Base-by-base conservation (phyloP, 2,113 vertebrate species). In the Uropsilus gracilis region DNA sequence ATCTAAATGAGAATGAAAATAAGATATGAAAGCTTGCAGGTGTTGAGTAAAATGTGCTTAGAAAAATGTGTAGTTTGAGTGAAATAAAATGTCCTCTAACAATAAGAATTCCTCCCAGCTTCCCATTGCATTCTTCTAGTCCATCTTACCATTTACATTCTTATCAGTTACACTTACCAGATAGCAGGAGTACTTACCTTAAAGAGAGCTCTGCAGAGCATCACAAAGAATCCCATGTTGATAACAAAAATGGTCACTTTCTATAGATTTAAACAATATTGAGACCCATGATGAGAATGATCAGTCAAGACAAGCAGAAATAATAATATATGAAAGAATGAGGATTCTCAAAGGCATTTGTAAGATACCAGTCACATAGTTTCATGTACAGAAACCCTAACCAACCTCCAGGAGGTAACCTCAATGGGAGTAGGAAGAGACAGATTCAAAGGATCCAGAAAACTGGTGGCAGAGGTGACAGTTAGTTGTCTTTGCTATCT, bases 221-320 rank as follows among this genome's bases (percentile, higher is more conserved):
- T 5, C 5, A 22, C 20, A 55, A 20, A 1, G 20, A 22, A 76
- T 94, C 99, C 99, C 82, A 99, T 97, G 44, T 98, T 95, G 86
- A 95, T 98, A 53, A 99, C 99, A 71, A 98, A 64, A 77, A 99
- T 53, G 59, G 99, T 90, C 26, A 98, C 98, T 92, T 99, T 97
- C 99, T 99, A 99, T 30, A 99, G 99, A 91, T 99, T 94, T 6
- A 28, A 32, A 3, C 20, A 10, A 26, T 24, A 39, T 13, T 13
- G 16, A 39, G 99, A 98, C 28, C 98, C 99, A 14, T 99, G 99
- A 78, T 96, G 98, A 97, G 99, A 98, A 93, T 99, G 98, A 48
- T 99, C 99, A 87, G 99, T 99, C 86, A 99, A 97, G n/a, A 99
- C 95, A 53, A 99, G 24, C 99, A 99, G 97, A 83, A 95, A 93